phyloP scores from a whole-genome alignment of 1,140 invertebrate species.

The Apolygus lucorum region DNA sequence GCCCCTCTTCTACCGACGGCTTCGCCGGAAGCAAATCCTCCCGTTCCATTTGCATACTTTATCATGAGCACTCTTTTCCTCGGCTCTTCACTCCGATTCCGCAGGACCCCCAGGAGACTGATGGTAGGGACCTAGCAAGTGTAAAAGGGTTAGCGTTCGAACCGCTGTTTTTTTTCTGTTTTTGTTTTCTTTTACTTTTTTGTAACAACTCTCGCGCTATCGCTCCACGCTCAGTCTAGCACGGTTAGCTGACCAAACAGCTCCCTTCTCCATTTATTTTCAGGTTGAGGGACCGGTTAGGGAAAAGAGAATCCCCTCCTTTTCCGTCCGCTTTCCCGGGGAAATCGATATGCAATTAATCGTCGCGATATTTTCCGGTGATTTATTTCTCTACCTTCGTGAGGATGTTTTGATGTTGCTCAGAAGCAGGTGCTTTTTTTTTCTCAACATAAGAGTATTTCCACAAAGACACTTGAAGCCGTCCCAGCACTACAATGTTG shows the following conservation, averaged over 20 bases:
- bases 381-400: no score
- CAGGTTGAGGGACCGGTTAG: neutral
- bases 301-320: neutral
- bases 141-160: neutral
- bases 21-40: neutral
- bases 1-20: neutral
- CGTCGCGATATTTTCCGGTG: no score
- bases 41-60: constrained; percentile 15
- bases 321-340: neutral
- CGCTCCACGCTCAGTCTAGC: neutral
- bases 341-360: neutral
- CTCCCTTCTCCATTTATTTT: neutral
- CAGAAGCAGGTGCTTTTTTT: no score
- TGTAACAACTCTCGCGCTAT: neutral
- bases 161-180: neutral
- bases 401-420: no score
- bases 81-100: neutral
- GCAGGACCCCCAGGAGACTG: neutral
- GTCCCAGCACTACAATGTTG: no score
- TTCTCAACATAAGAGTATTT: no score
- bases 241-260: neutral
- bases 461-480: no score
- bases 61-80: neutral
- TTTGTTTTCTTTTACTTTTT: neutral
- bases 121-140: neutral